Conservation (phyloP, 2,797 vertebrate species). For the Lacerta bilineata region DNA sequence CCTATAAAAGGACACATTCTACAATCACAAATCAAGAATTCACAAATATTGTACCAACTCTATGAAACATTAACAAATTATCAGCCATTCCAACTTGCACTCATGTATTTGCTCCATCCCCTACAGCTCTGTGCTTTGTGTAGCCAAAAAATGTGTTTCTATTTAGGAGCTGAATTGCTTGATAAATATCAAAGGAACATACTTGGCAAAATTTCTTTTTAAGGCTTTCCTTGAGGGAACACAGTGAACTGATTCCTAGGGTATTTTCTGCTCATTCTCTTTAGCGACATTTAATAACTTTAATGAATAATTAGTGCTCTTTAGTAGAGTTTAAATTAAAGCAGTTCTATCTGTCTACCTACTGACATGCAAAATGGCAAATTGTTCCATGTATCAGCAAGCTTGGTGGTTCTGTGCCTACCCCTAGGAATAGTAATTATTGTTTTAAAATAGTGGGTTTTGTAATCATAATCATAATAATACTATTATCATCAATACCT, state of each 20-base stretch:
- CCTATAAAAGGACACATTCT: not conserved
- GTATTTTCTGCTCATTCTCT: slow-evolving; percentile 1
- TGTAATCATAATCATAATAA: too few species aligned
- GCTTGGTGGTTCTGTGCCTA: not conserved
- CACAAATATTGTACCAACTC: not conserved
- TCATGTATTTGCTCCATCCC: not conserved
- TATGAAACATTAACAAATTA: slow-evolving; percentile 16
- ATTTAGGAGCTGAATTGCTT: not conserved
- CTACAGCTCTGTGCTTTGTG: not conserved
- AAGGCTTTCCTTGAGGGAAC: not conserved
- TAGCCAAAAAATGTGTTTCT: slow-evolving; percentile 17
- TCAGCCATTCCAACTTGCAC: not conserved
- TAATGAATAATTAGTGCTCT: not conserved
- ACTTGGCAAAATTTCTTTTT: slow-evolving; percentile 13
- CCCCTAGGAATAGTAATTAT: too few species aligned
- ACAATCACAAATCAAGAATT: not conserved
- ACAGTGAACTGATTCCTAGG: not conserved
- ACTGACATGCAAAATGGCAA: not conserved
- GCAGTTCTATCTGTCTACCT: not conserved
- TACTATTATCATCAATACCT: too few species aligned
- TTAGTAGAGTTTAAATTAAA: not conserved
- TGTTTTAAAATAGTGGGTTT: too few species aligned
- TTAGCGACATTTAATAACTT: not conserved
- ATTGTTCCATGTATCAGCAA: not conserved
- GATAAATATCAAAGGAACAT: slow-evolving; percentile 33